Conservation (phyloP, 2,797 vertebrate genomes). For the Coccyzus lansbergi region DNA sequence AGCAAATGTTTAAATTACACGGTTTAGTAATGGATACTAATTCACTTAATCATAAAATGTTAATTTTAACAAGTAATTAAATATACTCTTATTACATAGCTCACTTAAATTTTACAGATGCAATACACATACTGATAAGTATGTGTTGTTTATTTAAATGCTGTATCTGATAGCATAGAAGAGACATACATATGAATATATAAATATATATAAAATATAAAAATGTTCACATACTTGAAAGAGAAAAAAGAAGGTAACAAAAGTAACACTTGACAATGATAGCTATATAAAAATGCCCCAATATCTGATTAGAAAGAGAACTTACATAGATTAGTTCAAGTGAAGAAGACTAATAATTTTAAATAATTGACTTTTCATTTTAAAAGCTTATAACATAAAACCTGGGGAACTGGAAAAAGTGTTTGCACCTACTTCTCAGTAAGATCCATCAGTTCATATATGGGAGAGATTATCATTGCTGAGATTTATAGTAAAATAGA, state of each 20-base stretch:
- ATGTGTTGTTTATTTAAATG: not conserved
- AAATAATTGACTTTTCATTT: not conserved
- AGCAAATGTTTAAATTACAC: slow-evolving; percentile 47
- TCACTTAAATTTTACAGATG: slow-evolving; percentile 35
- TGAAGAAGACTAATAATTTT: not conserved
- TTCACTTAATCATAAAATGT: slow-evolving; percentile 55
- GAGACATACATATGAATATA: not conserved
- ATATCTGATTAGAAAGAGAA: not conserved
- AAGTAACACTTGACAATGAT: not conserved
- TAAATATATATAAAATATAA: not conserved
- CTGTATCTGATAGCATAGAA: not conserved
- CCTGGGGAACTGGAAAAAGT: not conserved
- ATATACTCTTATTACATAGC: slow-evolving; percentile 30
- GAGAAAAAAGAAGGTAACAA: not conserved
- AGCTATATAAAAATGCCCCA: not conserved
- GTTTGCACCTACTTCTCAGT: not conserved
- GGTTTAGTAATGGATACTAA: slow-evolving; percentile 44
- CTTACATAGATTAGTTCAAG: not conserved
- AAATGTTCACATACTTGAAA: not conserved
- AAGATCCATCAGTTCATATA: not conserved
- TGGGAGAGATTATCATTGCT: not conserved
- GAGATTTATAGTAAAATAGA: not conserved
- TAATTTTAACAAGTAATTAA: slow-evolving; percentile 51
- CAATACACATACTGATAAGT: not conserved
- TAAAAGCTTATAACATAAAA: not conserved